Base-by-base conservation (phyloP, 2,113 vertebrate genomes). In the Columba janthina region DNA sequence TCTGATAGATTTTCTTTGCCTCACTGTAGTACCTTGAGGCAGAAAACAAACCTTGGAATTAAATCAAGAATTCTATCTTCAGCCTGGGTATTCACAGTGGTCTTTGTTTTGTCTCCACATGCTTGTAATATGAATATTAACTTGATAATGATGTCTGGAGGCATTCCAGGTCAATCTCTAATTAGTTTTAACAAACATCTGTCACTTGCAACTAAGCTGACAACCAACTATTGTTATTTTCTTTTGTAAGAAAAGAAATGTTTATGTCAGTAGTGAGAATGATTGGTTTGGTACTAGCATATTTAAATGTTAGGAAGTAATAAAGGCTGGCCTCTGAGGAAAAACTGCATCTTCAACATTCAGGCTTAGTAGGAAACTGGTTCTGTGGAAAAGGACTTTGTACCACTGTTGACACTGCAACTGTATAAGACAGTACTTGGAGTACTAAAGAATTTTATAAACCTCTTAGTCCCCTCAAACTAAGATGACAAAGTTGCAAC, bases 121-220 rank as follows among this genome's bases (percentile, higher is more conserved):
- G 36, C 44, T 79, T 2, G 2, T 76, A 79, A 66, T 72, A 40
- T 9, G 36, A 66, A 36, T 82, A 57, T 70, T 69, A 79, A 79
- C 42, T 85, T 78, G 58, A 25, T 91, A 29, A 61, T 80, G 60
- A 62, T 77, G 56, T 28, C 78, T 89, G 62, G 88, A 85, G 79
- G 42, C 20, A 18, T 85, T 90, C 78, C 75, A 92, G 58, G 82
- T 94, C 75, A 91, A 31, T 89, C 81, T 69, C 80, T 69, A 54
- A 80, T 86, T 74, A 91, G 32, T 95, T 93, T 64, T 75, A 75
- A 86, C 21, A 44, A 66, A 72, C 69, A 61, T 73, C 74, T 93
- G 74, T 91, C 28, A 79, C n/a, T 87, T 51, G 64, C 69, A 92
- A 24, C 50, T 31, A 80, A 50, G 54, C 61, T 88, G 74, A 64